phyloP scores from a whole-genome alignment of 2,888 invertebrate genomes.

The Aquatica leii region DNA sequence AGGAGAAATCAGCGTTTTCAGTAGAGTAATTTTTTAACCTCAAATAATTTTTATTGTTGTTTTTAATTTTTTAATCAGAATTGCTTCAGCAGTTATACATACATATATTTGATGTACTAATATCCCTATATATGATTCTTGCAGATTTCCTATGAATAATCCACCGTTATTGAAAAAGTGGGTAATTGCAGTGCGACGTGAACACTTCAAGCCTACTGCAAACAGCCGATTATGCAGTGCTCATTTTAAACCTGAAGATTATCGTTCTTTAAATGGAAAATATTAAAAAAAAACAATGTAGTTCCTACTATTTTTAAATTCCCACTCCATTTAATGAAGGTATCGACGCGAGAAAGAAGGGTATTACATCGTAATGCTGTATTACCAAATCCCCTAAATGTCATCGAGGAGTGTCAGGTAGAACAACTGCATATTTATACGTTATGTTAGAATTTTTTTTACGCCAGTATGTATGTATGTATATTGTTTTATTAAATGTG shows the following conservation, averaged over 20 bases:
- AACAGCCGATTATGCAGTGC: not conserved
- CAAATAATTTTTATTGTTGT: not conserved
- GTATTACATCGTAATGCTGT: not conserved
- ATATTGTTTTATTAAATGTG: too few relatives aligned
- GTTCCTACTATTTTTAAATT: not conserved
- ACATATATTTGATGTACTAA: constrained; percentile 2
- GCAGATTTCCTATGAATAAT: not conserved
- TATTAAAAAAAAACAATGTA: not conserved
- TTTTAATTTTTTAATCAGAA: not conserved
- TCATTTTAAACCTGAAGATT: not conserved
- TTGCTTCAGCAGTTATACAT: constrained; percentile 1
- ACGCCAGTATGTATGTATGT: too few relatives aligned
- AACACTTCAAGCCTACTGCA: not conserved
- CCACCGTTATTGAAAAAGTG: not conserved
- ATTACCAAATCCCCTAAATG: not conserved
- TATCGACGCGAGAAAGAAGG: not conserved
- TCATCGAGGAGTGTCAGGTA: not conserved
- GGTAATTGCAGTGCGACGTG: not conserved
- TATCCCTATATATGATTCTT: not conserved
- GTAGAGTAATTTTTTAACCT: not conserved
- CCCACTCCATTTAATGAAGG: not conserved
- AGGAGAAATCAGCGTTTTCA: not conserved
- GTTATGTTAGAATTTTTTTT: too few relatives aligned
- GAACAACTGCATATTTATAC: not conserved
- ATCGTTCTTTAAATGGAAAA: not conserved